These are phyloP conservation scores for Tiaroga cobitis DNA, from an alignment of 2,797 vertebrate genomes.

Conservation along the genomic window DNA sequence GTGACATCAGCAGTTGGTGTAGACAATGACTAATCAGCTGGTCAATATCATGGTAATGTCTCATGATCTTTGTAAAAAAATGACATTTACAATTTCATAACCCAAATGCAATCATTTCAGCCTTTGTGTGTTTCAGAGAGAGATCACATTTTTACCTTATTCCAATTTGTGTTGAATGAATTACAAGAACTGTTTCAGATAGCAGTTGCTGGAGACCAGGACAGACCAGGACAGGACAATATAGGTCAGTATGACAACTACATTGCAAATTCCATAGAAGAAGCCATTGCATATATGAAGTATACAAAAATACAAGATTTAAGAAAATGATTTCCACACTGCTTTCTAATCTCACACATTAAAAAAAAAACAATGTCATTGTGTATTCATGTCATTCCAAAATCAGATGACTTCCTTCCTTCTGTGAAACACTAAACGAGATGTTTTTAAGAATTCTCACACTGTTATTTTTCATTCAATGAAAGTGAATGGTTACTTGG, in stretches of 20 bases:
- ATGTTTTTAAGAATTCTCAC: background rate
- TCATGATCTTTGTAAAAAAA: constrained; percentile 6
- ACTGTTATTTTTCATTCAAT: background rate
- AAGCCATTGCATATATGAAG: background rate
- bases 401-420: background rate
- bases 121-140: background rate
- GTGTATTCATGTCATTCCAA: background rate
- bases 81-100: background rate
- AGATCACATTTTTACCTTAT: too few relatives aligned
- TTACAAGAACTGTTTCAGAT: too few relatives aligned
- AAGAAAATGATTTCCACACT: background rate
- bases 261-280: background rate
- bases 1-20: constrained; percentile 65
- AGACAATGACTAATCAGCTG: constrained; percentile 56
- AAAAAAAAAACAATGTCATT: background rate
- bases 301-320: background rate
- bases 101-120: background rate
- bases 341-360: background rate
- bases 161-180: too few relatives aligned
- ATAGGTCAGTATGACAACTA: background rate
- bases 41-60: background rate
- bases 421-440: background rate
- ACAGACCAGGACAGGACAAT: too few relatives aligned
- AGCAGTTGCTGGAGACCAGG: background rate
- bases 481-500: background rate